Percentiles rank a stretch among this genome's conserved stretches.
Conservation (phyloP, 1,140 invertebrate genomes). For the Drosophila equinoxialis region DNA sequence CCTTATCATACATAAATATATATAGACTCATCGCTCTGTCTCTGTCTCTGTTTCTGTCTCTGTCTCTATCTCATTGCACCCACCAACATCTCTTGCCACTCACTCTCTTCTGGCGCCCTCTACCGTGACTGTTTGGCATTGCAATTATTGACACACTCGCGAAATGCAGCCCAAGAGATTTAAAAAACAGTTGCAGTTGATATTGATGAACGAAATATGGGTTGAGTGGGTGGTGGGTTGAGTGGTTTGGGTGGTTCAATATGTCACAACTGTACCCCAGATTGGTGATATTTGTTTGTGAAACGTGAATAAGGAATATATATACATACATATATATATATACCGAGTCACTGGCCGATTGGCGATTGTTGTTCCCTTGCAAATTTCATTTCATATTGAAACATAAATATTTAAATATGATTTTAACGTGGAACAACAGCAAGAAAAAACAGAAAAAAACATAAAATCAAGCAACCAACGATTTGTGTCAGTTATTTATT, state of each 20-base stretch:
- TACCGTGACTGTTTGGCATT: slow-evolving; percentile 45
- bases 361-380: slow-evolving; percentile 25
- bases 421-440: slow-evolving; percentile 43
- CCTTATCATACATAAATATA: slow-evolving; percentile 24
- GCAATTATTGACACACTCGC: slow-evolving; percentile 75
- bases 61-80: slow-evolving; percentile 26
- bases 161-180: slow-evolving; percentile 62
- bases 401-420: slow-evolving; percentile 78
- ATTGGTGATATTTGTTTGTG: slow-evolving; percentile 58
- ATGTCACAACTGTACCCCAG: slow-evolving; percentile 63
- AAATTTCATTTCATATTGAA: slow-evolving; percentile 73
- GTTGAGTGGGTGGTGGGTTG: background rate
- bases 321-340: background rate
- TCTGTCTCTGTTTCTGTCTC: background rate
- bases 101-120: background rate
- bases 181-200: slow-evolving; percentile 36
- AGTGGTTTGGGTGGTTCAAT: slow-evolving; percentile 58
- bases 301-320: slow-evolving; percentile 34
- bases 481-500: slow-evolving; percentile 67
- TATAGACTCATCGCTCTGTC: background rate
- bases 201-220: slow-evolving; percentile 15
- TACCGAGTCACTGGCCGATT: slow-evolving; percentile 35
- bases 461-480: slow-evolving; percentile 31
- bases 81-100: background rate
- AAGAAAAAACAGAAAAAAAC: background rate